phyloP scores from a whole-genome alignment of 2,888 invertebrate species.

The Cephus sareptanus region DNA sequence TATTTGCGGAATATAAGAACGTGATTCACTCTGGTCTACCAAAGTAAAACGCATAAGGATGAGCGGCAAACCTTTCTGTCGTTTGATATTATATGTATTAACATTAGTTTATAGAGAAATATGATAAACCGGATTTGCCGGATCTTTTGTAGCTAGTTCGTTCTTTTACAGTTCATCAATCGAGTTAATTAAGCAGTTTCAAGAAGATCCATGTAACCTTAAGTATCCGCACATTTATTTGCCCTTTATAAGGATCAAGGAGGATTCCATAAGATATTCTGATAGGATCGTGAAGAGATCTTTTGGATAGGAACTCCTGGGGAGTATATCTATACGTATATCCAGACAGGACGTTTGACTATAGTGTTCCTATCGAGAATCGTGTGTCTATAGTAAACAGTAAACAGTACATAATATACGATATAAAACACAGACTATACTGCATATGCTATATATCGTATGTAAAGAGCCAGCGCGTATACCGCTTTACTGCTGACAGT shows the following conservation, averaged over 20 bases:
- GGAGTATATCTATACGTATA: not conserved
- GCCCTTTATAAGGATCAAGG: conserved; percentile 4
- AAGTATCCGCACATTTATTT: conserved; percentile 29
- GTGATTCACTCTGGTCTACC: not conserved
- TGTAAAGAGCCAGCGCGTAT: not conserved
- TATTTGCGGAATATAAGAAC: not conserved
- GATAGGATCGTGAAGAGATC: not conserved
- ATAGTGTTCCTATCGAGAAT: not conserved
- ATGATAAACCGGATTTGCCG: not conserved
- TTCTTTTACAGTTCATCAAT: not conserved
- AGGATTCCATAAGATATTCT: not conserved
- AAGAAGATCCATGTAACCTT: not conserved
- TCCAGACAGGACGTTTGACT: not conserved
- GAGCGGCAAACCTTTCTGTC: not conserved
- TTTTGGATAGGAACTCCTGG: not conserved
- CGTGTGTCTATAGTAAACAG: not conserved
- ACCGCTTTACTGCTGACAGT: not conserved
- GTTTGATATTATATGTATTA: not conserved
- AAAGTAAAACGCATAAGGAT: not conserved
- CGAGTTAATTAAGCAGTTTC: not conserved
- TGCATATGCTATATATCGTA: not conserved
- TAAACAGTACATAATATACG: not conserved
- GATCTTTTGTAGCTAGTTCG: not conserved
- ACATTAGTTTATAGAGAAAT: not conserved
- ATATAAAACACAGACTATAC: not conserved